Evolutionary conservation across 2,797 vertebrate genomes (phyloP).

Genomic region (Furcifer pardalis): DNA sequence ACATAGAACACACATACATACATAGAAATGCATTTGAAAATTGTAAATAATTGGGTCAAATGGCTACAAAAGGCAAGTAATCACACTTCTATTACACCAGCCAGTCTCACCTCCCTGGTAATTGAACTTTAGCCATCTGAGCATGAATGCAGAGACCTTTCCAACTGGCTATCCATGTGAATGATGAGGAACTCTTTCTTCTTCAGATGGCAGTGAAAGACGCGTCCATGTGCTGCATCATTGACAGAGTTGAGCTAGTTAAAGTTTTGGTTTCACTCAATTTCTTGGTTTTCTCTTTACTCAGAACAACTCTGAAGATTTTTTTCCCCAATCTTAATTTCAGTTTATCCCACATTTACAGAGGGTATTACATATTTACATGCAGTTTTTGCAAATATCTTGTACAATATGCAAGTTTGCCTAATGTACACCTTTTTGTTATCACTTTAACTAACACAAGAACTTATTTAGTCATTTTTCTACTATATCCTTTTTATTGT

Average conservation of each 20-base stretch:
- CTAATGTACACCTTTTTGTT: too few species aligned
- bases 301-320: neutral
- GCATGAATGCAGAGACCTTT: neutral
- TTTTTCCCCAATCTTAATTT: neutral
- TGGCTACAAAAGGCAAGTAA: too few species aligned
- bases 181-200: neutral
- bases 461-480: too few species aligned
- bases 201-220: neutral
- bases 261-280: neutral
- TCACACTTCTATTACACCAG: too few species aligned
- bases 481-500: too few species aligned
- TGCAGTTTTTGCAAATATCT: neutral
- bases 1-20: too few species aligned
- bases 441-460: too few species aligned
- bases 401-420: too few species aligned
- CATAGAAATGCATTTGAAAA: too few species aligned
- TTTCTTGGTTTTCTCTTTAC: neutral
- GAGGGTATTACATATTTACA: neutral
- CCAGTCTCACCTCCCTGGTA: too few species aligned
- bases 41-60: too few species aligned
- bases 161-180: neutral
- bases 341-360: neutral
- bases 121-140: too few species aligned
- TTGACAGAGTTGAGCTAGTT: neutral
- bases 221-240: neutral